A percentile compares a stretch with the other conserved stretches of the same genome.
Evolutionary conservation across 2,797 vertebrate genomes (phyloP).

Genomic region (Silurus aristotelis): DNA sequence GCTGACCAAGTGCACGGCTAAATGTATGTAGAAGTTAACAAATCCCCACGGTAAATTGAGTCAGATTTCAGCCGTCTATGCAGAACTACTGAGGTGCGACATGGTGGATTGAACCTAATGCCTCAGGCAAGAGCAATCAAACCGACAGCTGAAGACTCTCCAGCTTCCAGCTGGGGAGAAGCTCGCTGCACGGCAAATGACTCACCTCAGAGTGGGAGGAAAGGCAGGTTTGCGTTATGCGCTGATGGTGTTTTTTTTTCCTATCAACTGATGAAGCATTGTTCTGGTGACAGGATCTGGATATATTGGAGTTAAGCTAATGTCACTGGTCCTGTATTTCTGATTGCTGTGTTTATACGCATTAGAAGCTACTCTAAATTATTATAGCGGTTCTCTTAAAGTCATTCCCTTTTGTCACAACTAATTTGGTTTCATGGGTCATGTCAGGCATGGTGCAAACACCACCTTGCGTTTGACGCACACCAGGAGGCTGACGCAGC

Average conservation of each 20-base stretch:
- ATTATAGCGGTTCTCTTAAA: constrained; percentile 28
- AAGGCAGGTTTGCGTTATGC: constrained; percentile 34
- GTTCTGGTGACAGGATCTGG: constrained; percentile 43
- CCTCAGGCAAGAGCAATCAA: constrained; percentile 84
- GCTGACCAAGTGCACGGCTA: constrained; percentile 83
- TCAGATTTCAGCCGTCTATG: constrained; percentile 82
- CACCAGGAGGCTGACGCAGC: constrained; percentile 17
- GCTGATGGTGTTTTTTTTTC: constrained; percentile 38
- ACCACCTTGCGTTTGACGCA: constrained; percentile 9
- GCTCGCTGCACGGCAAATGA: constrained; percentile 75
- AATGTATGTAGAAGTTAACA: constrained; percentile 90
- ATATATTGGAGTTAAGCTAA: constrained; percentile 20
- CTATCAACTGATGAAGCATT: constrained; percentile 50
- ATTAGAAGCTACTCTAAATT: constrained; percentile 21
- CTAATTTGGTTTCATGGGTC: constrained; percentile 28
- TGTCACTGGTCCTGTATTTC: constrained; percentile 24
- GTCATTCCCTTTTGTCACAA: constrained; percentile 15
- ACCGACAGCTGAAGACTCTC: constrained; percentile 81
- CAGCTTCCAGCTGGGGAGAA: constrained; percentile 74
- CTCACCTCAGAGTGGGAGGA: constrained; percentile 57
- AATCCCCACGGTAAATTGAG: constrained; percentile 82
- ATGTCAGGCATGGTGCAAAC: constrained; percentile 10
- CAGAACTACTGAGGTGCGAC: constrained; percentile 84
- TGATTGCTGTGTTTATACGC: constrained; percentile 19
- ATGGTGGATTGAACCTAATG: constrained; percentile 83